A percentile compares a stretch with the other conserved stretches of the same genome.
Conservation (phyloP, 1,140 invertebrate genomes). For the Drosophila arawakana region DNA sequence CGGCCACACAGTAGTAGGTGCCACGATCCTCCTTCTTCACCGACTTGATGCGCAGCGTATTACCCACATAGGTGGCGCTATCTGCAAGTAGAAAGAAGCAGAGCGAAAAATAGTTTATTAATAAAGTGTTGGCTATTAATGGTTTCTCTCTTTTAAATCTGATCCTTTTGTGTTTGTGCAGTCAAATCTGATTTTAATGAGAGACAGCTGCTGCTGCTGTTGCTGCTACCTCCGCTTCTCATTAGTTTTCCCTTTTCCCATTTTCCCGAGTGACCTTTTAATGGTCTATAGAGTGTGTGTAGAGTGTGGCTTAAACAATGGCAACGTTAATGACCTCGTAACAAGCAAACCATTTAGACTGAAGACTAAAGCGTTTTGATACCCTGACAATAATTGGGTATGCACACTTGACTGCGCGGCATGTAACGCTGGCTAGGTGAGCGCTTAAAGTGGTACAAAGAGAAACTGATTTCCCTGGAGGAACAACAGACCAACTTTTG, state of each 20-base stretch:
- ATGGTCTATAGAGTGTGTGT: conserved; percentile 21
- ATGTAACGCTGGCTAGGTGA: too few species aligned
- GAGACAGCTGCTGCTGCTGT: conserved; percentile 47
- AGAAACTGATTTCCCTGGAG: too few species aligned
- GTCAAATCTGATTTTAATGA: conserved; percentile 72
- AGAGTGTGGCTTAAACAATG: conserved; percentile 60
- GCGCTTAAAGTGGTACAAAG: too few species aligned
- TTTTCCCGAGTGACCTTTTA: conserved; percentile 69
- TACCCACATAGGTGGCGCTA: conserved; percentile 88
- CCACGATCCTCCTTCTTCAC: conserved; percentile 95
- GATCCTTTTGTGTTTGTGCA: conserved; percentile 66
- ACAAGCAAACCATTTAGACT: conserved; percentile 75
- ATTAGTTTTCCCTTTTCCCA: background rate
- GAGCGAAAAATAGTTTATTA: conserved; percentile 18
- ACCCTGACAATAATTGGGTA: background rate
- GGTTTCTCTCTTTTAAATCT: conserved; percentile 40
- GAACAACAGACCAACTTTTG: too few species aligned
- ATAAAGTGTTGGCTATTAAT: conserved; percentile 27
- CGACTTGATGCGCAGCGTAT: conserved; percentile 91
- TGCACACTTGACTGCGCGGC: too few species aligned
- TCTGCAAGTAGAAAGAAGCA: conserved; percentile 61
- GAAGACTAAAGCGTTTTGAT: conserved; percentile 37
- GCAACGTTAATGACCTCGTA: conserved; percentile 78
- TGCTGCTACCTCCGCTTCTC: background rate
- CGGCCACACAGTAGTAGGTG: conserved; percentile 97